phyloP scores from a whole-genome alignment of 2,888 invertebrate species.

The Labia minor region DNA sequence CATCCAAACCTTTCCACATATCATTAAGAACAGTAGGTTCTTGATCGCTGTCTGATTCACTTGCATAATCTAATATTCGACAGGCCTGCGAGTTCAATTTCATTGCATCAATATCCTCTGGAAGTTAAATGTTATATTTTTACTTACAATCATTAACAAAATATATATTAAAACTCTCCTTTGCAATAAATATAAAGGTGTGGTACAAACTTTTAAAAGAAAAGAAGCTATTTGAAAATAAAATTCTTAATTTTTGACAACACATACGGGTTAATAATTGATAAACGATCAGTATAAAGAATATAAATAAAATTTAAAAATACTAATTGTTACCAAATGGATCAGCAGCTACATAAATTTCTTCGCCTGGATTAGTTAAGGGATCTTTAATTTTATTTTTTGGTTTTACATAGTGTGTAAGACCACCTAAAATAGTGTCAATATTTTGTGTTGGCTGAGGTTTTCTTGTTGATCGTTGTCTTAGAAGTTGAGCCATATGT shows the following conservation, averaged over 20 bases:
- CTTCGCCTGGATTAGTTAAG: not conserved
- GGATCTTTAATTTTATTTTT: not conserved
- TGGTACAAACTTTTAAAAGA: no score
- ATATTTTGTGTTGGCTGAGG: slow-evolving; percentile 53
- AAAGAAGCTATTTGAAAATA: no score
- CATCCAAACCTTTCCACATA: slow-evolving; percentile 52
- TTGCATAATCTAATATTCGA: slow-evolving; percentile 56
- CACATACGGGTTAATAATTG: no score
- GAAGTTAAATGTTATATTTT: no score
- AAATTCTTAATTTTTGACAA: no score
- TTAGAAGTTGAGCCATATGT: slow-evolving; percentile 49
- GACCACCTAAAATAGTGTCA: slow-evolving; percentile 51
- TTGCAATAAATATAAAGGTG: no score
- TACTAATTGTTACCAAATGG: slow-evolving; percentile 47
- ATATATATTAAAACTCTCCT: no score
- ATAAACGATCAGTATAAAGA: no score
- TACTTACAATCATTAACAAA: no score
- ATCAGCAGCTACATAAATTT: slow-evolving; percentile 40
- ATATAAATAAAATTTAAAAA: not conserved
- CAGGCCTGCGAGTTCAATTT: slow-evolving; percentile 43
- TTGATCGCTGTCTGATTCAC: slow-evolving; percentile 62
- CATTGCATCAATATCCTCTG: slow-evolving; percentile 44
- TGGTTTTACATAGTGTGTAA: slow-evolving; percentile 52
- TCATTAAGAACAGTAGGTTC: slow-evolving; percentile 47
- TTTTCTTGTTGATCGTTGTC: slow-evolving; percentile 50